Percentiles rank a stretch among this genome's conserved stretches.
These are phyloP conservation scores for Noctua fimbriata DNA, from an alignment of 2,888 invertebrate species.

Conservation along the genomic window DNA sequence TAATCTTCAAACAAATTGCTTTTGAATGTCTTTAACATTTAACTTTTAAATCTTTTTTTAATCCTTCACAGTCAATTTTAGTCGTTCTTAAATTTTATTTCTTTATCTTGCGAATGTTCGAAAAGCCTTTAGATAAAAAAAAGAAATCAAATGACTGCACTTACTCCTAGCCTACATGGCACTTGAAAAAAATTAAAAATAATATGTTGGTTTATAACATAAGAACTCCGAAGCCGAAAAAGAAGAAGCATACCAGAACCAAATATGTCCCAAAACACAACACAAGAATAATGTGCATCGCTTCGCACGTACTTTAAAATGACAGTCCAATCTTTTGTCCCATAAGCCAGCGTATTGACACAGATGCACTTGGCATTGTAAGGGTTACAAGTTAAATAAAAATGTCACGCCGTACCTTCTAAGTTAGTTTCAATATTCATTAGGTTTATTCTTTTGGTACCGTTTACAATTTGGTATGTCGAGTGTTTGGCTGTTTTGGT, in stretches of 20 bases:
- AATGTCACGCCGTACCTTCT: constrained; percentile 74
- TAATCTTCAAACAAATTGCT: not conserved
- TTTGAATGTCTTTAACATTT: constrained; percentile 15
- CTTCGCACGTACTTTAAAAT: constrained; percentile 24
- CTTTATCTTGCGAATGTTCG: not conserved
- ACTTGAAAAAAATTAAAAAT: not conserved
- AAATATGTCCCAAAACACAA: constrained; percentile 19
- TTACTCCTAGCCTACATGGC: not conserved
- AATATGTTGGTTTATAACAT: not conserved
- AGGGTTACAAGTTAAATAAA: constrained; percentile 79
- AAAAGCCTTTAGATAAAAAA: not conserved
- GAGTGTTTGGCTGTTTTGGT: constrained; percentile 48
- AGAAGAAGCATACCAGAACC: not conserved
- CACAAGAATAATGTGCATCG: constrained; percentile 26
- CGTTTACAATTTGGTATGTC: constrained; percentile 79
- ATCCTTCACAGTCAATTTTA: not conserved
- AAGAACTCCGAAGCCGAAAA: not conserved
- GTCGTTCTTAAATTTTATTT: no score
- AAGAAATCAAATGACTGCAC: not conserved
- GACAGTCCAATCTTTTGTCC: constrained; percentile 54
- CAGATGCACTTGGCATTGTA: constrained; percentile 78
- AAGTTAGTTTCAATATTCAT: constrained; percentile 78
- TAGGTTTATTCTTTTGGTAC: constrained; percentile 68
- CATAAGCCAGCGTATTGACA: constrained; percentile 75
- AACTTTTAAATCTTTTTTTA: not conserved